These are phyloP conservation scores for Portevinia maculata DNA, from an alignment of 2,888 invertebrate species.

Conservation along the genomic window DNA sequence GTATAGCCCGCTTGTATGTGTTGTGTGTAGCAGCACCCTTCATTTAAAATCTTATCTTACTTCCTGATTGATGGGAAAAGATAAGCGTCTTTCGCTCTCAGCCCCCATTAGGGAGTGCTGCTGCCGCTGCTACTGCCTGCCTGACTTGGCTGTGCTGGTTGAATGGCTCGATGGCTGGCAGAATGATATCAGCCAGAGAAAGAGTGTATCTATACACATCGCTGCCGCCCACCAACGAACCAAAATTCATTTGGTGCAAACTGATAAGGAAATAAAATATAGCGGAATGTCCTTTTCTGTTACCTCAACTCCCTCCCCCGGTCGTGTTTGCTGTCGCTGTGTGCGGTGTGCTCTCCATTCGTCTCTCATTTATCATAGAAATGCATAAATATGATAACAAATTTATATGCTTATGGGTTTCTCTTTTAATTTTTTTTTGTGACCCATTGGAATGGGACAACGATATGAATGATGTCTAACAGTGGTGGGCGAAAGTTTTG, in stretches of 20 bases:
- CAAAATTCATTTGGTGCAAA: slow-evolving; percentile 77
- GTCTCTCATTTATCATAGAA: slow-evolving; percentile 81
- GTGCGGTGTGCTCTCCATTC: slow-evolving; percentile 76
- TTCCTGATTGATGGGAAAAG: slow-evolving; percentile 83
- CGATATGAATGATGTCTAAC: slow-evolving; percentile 59
- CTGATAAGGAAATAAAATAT: slow-evolving; percentile 83
- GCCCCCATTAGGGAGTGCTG: slow-evolving; percentile 53
- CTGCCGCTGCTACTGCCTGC: slow-evolving; percentile 34
- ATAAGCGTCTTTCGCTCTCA: slow-evolving; percentile 79
- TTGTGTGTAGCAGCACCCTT: slow-evolving; percentile 76
- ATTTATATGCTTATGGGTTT: slow-evolving; percentile 77
- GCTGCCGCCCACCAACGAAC: slow-evolving; percentile 60
- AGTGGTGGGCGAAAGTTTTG: slow-evolving; percentile 43
- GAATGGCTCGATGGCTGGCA: slow-evolving; percentile 48
- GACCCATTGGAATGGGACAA: slow-evolving; percentile 13
- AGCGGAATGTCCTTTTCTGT: slow-evolving; percentile 82
- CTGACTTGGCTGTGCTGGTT: slow-evolving; percentile 28
- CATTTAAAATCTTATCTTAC: slow-evolving; percentile 83
- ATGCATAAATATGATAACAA: slow-evolving; percentile 80
- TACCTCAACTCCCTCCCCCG: slow-evolving; percentile 69
- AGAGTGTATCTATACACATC: slow-evolving; percentile 57
- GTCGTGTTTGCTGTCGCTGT: slow-evolving; percentile 57
- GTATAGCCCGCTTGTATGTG: neutral
- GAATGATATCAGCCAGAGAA: slow-evolving; percentile 60
- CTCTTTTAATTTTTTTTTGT: slow-evolving; percentile 43